Evolutionary conservation across 2,888 invertebrate species (phyloP).

Genomic region (Dolichomitus sp.): DNA sequence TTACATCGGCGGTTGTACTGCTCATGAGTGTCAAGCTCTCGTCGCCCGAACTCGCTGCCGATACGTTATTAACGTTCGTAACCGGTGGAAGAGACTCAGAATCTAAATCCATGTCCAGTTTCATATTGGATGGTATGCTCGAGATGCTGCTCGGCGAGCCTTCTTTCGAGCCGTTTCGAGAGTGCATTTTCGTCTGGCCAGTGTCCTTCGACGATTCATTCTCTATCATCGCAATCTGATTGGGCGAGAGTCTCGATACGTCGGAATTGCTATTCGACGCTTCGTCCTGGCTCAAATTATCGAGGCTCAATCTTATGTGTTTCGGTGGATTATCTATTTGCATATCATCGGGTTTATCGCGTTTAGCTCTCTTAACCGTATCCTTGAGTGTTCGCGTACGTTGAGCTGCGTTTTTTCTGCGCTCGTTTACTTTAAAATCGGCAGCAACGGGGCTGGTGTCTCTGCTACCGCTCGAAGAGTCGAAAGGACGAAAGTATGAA

Average conservation of each 20-base stretch:
- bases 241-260: constrained; percentile 78
- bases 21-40: constrained; percentile 81
- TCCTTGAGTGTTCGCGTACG: constrained; percentile 75
- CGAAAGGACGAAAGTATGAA: constrained; percentile 83
- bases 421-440: constrained; percentile 81
- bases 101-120: constrained; percentile 81
- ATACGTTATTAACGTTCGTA: constrained; percentile 79
- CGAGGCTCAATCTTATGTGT: constrained; percentile 77
- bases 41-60: constrained; percentile 82
- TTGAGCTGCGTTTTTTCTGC: constrained; percentile 76
- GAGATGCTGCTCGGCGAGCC: constrained; percentile 80
- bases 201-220: constrained; percentile 76
- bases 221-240: constrained; percentile 73
- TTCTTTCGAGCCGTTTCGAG: constrained; percentile 81
- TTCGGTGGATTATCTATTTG: constrained; percentile 72
- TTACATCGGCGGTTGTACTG: constrained; percentile 79
- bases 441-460: constrained; percentile 86
- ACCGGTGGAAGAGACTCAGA: constrained; percentile 78
- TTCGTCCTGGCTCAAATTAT: constrained; percentile 83
- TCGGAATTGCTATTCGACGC: constrained; percentile 82
- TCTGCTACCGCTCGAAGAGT: constrained; percentile 85
- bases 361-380: constrained; percentile 67
- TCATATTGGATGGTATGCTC: constrained; percentile 80
- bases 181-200: constrained; percentile 69
- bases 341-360: constrained; percentile 72